phyloP scores from a whole-genome alignment of 1,140 invertebrate species.

The Lithobius niger region DNA sequence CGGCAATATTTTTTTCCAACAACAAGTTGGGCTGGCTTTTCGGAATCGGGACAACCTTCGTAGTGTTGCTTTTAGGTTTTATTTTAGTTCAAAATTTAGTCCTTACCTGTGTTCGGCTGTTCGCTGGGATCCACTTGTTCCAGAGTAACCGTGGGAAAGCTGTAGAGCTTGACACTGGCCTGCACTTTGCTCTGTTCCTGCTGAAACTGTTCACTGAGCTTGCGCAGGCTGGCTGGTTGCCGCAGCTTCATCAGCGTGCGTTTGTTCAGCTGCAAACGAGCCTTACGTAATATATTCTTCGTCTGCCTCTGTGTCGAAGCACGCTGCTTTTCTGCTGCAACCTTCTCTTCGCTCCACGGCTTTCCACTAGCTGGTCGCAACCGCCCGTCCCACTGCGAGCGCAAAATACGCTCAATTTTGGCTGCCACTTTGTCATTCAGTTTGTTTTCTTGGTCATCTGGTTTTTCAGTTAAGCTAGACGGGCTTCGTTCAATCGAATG shows the following conservation, averaged over 20 bases:
- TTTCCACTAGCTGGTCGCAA: constrained; percentile 15
- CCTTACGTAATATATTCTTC: constrained; percentile 22
- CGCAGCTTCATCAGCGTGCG: constrained; percentile 17
- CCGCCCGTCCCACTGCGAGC: constrained; percentile 27
- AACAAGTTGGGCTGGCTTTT: too few relatives aligned
- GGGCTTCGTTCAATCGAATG: constrained; percentile 9
- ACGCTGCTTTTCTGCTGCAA: constrained; percentile 13
- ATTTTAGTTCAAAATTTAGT: too few relatives aligned
- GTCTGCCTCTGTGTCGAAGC: constrained; percentile 13
- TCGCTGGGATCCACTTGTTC: not conserved
- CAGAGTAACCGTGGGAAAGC: constrained; percentile 7
- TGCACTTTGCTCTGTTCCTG: constrained; percentile 7
- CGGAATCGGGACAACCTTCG: too few relatives aligned
- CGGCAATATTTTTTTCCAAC: too few relatives aligned
- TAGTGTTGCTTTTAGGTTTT: too few relatives aligned
- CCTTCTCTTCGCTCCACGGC: not conserved
- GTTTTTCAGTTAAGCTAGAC: constrained; percentile 11
- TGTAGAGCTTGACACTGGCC: not conserved
- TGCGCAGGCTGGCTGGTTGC: constrained; percentile 15
- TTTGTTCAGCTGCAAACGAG: constrained; percentile 23
- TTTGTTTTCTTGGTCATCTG: constrained; percentile 1
- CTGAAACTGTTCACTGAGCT: constrained; percentile 13
- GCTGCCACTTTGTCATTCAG: constrained; percentile 21
- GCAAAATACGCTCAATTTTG: constrained; percentile 27
- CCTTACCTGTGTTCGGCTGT: too few relatives aligned